Evolutionary conservation across 2,888 invertebrate species (phyloP), one percentile per base, ranked within the genome.

Genomic region (Asteroscopus sphinx): DNA sequence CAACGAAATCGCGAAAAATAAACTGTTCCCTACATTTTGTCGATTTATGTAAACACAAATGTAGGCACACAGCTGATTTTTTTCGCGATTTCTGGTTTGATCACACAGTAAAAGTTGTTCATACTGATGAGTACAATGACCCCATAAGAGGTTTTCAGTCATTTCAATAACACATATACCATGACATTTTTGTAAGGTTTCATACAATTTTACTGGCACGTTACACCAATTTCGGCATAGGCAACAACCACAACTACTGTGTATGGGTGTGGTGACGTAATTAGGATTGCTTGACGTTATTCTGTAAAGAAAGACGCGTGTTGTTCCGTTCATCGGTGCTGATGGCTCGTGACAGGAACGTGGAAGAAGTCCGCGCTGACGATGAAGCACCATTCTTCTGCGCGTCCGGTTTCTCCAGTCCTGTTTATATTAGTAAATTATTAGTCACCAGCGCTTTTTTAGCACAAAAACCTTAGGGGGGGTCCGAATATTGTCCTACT

Each of bases 321-420:
- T 85, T 82, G 59, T 87, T 80, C 28, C 92, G 86, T 66, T 92
- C 92, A 45, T 93, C 93, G 12, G 83, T 79, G 81, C 94, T 94
- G 80, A 93, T 85, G 54, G 91, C 90, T 56, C 93, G 82, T 6
- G 93, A 93, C 47, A 94, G 85, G 82, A 92, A 88, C 13, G 94
- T 93, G 30, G 93, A 91, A 0, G 93, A 92, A 0, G 94, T 94
- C 32, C 93, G 84, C 13, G 79, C 90, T 3, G 92, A 86, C 1
- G 88, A 91, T 2, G 90, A 82, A 0, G 88, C 73, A 32, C 88
- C 90, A 57, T 90, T 91, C 81, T 92, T 92, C 85, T 87, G 89
- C 37, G 85, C 80, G 53, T 89, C 88, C 51, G 89, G 86, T 63
- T 92, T 92, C 88, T 88, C 91, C 87, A 93, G 54, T 68, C 93